Conservation (phyloP, 2,797 vertebrate species). For the Carcharodon carcharias region DNA sequence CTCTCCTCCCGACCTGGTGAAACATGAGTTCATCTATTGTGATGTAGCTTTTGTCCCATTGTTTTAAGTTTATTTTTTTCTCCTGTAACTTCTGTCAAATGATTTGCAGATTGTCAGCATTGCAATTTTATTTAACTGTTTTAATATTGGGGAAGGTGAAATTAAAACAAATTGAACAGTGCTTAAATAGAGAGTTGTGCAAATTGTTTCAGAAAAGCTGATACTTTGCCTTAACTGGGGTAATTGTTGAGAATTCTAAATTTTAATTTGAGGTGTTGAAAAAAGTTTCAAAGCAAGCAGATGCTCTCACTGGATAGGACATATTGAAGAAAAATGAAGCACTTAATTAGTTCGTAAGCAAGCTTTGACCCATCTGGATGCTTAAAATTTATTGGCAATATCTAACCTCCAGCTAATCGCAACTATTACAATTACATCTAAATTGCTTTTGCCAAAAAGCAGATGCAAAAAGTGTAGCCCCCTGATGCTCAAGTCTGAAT, state of each 20-base stretch:
- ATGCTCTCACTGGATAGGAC: background rate
- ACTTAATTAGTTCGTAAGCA: background rate
- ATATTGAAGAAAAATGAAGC: background rate
- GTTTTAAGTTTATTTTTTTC: background rate
- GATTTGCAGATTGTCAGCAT: background rate
- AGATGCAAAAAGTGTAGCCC: background rate
- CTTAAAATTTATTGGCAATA: background rate
- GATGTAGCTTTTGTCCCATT: background rate
- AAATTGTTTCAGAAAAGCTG: too few relatives aligned
- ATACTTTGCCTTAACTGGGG: too few relatives aligned
- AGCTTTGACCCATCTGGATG: background rate
- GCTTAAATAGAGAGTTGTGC: background rate
- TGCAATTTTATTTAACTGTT: background rate
- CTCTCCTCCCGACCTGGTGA: background rate
- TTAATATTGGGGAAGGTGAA: background rate
- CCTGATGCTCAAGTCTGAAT: background rate
- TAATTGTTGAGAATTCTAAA: background rate
- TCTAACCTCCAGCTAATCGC: background rate
- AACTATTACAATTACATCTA: background rate
- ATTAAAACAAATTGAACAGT: background rate
- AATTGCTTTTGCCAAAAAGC: background rate
- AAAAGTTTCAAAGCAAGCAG: background rate
- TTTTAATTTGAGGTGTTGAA: background rate
- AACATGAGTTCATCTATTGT: background rate
- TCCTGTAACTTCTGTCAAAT: background rate